These are phyloP conservation scores for Thunnus thynnus DNA, from an alignment of 2,113 vertebrate genomes.

Conservation along the genomic window DNA sequence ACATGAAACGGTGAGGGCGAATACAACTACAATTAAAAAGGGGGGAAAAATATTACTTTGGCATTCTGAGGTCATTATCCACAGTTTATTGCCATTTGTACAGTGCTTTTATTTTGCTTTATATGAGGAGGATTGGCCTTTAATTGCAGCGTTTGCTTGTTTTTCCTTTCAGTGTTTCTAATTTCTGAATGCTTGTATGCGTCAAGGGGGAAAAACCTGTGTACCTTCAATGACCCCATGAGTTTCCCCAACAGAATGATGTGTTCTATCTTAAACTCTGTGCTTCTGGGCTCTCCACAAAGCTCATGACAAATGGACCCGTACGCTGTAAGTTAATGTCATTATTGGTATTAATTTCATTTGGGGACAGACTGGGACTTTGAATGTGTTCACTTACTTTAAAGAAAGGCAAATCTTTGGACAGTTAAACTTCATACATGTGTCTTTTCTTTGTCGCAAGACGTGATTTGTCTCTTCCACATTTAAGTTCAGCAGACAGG, in stretches of 20 bases:
- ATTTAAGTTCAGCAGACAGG: conserved; percentile 3
- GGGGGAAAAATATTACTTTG: conserved; percentile 81
- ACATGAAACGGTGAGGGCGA: conserved; percentile 84
- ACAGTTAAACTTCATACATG: neutral
- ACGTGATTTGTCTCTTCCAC: conserved; percentile 19
- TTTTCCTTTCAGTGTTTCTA: conserved; percentile 76
- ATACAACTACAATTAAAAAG: conserved; percentile 83
- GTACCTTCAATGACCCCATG: conserved; percentile 76
- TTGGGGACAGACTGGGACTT: conserved; percentile 6
- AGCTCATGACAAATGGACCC: conserved; percentile 35
- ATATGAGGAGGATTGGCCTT: conserved; percentile 81
- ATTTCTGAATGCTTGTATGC: conserved; percentile 71
- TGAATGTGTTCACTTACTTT: conserved; percentile 24
- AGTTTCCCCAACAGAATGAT: conserved; percentile 53
- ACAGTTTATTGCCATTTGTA: conserved; percentile 83
- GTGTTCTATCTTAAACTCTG: conserved; percentile 43
- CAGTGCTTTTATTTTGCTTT: conserved; percentile 85
- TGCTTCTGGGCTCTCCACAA: conserved; percentile 39
- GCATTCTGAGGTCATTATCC: conserved; percentile 86
- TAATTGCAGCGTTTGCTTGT: conserved; percentile 81
- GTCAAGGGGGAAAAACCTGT: conserved; percentile 56
- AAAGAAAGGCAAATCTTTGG: neutral
- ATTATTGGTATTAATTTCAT: conserved; percentile 50
- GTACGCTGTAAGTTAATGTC: conserved; percentile 46
- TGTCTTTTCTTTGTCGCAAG: conserved; percentile 4